phyloP scores from a whole-genome alignment of 2,113 vertebrate genomes.

The Clarias gariepinus region DNA sequence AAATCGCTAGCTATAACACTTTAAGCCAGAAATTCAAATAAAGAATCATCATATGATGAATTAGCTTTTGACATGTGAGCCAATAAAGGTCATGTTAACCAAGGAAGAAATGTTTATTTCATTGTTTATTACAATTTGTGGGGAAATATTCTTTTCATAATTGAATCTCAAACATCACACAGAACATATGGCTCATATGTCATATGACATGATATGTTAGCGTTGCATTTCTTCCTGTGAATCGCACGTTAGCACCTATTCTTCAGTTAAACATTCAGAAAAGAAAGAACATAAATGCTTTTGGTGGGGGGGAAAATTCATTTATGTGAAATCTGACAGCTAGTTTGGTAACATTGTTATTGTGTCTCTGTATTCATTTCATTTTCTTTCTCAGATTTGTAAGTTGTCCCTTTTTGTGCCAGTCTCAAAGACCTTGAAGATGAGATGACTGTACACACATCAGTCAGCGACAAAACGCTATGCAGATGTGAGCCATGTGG shows the following conservation, averaged over 20 bases:
- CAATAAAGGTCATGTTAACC: background rate
- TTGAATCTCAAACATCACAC: background rate
- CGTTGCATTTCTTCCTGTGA: conserved; percentile 16
- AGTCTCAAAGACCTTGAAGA: conserved; percentile 19
- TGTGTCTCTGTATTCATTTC: background rate
- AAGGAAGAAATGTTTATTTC: background rate
- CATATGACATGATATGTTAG: conserved; percentile 15
- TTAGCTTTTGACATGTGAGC: background rate
- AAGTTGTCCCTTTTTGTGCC: background rate
- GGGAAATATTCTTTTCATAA: background rate
- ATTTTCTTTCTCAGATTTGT: background rate
- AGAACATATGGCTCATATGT: conserved; percentile 32
- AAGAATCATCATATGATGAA: background rate
- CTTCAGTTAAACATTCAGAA: conserved; percentile 28
- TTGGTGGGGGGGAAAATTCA: background rate
- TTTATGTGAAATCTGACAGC: conserved; percentile 26
- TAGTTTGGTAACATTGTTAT: background rate
- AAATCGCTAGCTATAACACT: background rate
- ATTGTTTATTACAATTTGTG: background rate
- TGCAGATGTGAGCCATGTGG: background rate
- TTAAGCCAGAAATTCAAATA: background rate
- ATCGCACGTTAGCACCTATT: conserved; percentile 37
- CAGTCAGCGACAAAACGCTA: background rate
- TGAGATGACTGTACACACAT: background rate
- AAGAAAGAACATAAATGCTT: conserved; percentile 28